phyloP scores from a whole-genome alignment of 2,888 invertebrate species.

The Pandemis cinnamomeana region DNA sequence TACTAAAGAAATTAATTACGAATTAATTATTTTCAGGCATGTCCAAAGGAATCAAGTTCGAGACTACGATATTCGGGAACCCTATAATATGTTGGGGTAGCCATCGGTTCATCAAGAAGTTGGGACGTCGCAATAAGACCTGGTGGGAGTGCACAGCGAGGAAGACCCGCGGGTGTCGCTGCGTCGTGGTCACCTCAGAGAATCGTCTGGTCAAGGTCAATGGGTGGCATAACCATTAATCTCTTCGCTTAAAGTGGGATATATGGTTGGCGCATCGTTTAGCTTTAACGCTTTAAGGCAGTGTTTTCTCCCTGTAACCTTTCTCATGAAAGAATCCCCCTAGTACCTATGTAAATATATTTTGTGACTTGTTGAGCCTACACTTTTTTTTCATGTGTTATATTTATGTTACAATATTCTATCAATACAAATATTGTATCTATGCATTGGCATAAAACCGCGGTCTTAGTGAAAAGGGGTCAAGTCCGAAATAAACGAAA shows the following conservation, averaged over 20 bases:
- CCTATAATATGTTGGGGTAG: slow-evolving; percentile 75
- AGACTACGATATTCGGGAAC: slow-evolving; percentile 69
- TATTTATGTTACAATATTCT: no score
- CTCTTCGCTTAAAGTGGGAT: background rate
- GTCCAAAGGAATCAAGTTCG: slow-evolving; percentile 58
- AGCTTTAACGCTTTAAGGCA: background rate
- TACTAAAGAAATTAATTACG: no score
- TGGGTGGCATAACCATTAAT: slow-evolving; percentile 73
- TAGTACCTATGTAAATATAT: no score
- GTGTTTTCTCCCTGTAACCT: no score
- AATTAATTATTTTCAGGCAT: slow-evolving; percentile 22
- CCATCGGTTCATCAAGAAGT: slow-evolving; percentile 71
- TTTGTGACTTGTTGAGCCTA: no score
- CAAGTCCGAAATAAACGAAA: no score
- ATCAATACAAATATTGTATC: no score
- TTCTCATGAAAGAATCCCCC: no score
- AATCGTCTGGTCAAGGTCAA: slow-evolving; percentile 68
- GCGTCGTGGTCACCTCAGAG: slow-evolving; percentile 70
- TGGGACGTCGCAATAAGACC: slow-evolving; percentile 65
- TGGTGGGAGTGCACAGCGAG: slow-evolving; percentile 77
- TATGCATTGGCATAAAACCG: no score
- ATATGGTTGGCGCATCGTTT: background rate
- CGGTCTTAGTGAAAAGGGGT: no score
- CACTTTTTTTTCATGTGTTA: no score
- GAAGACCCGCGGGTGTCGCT: slow-evolving; percentile 67